phyloP scores from a whole-genome alignment of 1,140 invertebrate species.

The Euwallacea similis region DNA sequence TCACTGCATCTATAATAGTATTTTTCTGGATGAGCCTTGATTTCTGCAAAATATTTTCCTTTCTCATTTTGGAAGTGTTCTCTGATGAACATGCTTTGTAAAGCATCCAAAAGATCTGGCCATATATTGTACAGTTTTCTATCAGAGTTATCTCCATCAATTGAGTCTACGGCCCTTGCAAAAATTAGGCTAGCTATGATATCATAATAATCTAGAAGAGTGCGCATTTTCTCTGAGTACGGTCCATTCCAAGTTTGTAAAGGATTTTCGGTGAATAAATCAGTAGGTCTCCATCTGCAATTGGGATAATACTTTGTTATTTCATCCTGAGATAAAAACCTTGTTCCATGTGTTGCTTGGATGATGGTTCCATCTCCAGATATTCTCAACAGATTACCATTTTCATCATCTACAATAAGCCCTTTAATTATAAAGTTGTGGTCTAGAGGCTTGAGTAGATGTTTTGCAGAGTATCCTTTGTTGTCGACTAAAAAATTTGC shows the following conservation, averaged over 20 bases:
- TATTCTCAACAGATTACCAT: slow-evolving; percentile 73
- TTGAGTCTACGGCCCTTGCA: slow-evolving; percentile 70
- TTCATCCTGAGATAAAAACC: slow-evolving; percentile 59
- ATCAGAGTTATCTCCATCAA: slow-evolving; percentile 61
- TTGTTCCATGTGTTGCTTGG: slow-evolving; percentile 71
- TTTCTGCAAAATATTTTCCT: slow-evolving; percentile 64
- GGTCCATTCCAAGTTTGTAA: slow-evolving; percentile 66
- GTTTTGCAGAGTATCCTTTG: slow-evolving; percentile 62
- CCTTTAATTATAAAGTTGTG: slow-evolving; percentile 74
- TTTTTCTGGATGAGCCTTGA: slow-evolving; percentile 65
- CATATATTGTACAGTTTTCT: slow-evolving; percentile 63
- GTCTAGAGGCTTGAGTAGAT: slow-evolving; percentile 59
- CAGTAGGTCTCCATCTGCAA: slow-evolving; percentile 62
- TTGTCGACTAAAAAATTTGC: slow-evolving; percentile 65
- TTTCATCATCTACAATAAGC: slow-evolving; percentile 71
- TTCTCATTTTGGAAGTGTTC: slow-evolving; percentile 61
- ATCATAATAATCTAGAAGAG: slow-evolving; percentile 78
- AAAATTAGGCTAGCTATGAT: slow-evolving; percentile 68
- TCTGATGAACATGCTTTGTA: slow-evolving; percentile 65
- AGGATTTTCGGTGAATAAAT: slow-evolving; percentile 60
- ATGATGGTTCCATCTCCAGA: slow-evolving; percentile 64
- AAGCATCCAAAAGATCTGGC: slow-evolving; percentile 66
- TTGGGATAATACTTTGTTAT: slow-evolving; percentile 64
- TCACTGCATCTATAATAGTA: slow-evolving; percentile 66
- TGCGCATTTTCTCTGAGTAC: slow-evolving; percentile 62